Percentiles rank a stretch among this genome's conserved stretches.
These are phyloP conservation scores for Etheostoma nigrum DNA, from an alignment of 2,797 vertebrate species.

Conservation along the genomic window DNA sequence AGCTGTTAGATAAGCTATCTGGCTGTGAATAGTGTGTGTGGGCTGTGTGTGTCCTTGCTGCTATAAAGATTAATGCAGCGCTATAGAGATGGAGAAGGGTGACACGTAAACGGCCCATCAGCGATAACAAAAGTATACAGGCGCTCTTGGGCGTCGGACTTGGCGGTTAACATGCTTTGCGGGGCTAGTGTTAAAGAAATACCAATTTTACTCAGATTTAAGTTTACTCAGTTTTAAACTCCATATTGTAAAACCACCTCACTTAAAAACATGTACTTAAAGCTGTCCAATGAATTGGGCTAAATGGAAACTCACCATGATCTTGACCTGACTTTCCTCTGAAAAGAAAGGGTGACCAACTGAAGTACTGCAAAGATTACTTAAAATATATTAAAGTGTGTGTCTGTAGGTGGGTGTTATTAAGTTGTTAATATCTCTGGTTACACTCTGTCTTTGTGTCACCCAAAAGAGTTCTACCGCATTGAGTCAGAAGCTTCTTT, in stretches of 20 bases:
- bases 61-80: no score
- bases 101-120: no score
- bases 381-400: constrained; percentile 27
- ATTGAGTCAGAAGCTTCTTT: constrained; percentile 56
- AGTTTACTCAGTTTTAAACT: no score
- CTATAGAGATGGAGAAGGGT: no score
- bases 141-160: no score
- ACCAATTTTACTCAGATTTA: no score
- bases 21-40: no score
- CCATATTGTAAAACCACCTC: constrained; percentile 1
- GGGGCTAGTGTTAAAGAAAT: no score
- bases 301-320: constrained; percentile 5
- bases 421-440: constrained; percentile 50
- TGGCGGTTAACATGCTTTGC: no score
- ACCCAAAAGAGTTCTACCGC: constrained; percentile 50
- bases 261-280: constrained; percentile 9
- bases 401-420: constrained; percentile 35
- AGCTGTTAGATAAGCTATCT: no score
- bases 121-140: no score
- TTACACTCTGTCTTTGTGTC: constrained; percentile 47
- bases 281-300: not conserved
- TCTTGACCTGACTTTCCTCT: constrained; percentile 12
- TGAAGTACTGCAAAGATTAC: constrained; percentile 28
- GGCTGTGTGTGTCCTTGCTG: no score
- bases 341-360: constrained; percentile 11